Conservation (phyloP, 2,113 vertebrate species). For the Clarias magur region DNA sequence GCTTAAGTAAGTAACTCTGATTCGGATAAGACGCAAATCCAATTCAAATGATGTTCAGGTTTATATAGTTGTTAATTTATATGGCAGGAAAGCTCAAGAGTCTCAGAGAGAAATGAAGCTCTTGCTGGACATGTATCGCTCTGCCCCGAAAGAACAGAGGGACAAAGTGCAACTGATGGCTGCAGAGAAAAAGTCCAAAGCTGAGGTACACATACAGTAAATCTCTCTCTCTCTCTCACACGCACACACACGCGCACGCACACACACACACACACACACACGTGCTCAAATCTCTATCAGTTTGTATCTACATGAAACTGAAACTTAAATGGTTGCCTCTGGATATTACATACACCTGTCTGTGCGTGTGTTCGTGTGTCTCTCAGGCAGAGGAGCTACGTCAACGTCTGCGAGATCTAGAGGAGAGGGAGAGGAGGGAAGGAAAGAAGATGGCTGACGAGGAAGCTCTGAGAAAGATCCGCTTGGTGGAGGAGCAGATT, state of each 20-base stretch:
- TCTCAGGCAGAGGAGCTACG: constrained; percentile 88
- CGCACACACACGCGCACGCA: neutral
- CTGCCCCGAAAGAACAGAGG: constrained; percentile 94
- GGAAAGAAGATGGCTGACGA: constrained; percentile 98
- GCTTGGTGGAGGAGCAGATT: constrained; percentile 93
- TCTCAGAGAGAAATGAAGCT: constrained; percentile 98
- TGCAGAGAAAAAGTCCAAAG: constrained; percentile 93
- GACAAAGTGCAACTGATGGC: constrained; percentile 99
- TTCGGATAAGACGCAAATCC: neutral
- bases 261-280: constrained; percentile 14
- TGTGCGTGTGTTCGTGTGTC: neutral
- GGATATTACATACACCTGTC: neutral
- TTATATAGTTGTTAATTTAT: constrained; percentile 8
- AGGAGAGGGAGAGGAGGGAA: constrained; percentile 93
- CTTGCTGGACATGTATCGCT: constrained; percentile 94
- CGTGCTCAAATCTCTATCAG: neutral
- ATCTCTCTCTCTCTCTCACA: neutral
- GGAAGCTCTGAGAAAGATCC: constrained; percentile 90
- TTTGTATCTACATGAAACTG: neutral
- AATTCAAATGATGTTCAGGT: neutral
- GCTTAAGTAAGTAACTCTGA: constrained; percentile 82
- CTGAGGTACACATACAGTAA: constrained; percentile 78
- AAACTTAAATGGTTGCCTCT: too few species aligned
- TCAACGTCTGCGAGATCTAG: constrained; percentile 87
- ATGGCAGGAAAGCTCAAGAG: constrained; percentile 89